These are phyloP conservation scores for Drosophila nebulosa DNA, from an alignment of 1,140 invertebrate species.

Conservation along the genomic window DNA sequence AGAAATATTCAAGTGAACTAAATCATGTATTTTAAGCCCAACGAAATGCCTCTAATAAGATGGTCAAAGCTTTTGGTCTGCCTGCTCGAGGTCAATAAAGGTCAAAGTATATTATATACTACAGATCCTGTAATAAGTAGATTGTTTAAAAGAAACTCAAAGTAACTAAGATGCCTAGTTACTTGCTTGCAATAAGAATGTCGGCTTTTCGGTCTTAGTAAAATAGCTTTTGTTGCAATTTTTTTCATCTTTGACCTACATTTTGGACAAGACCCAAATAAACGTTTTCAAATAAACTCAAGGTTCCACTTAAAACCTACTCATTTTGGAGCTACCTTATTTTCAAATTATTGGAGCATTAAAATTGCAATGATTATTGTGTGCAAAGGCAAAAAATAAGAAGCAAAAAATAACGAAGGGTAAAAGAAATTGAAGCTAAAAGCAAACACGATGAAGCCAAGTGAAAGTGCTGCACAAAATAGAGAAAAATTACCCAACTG, in stretches of 20 bases:
- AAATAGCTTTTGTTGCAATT: neutral
- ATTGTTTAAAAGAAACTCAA: no score
- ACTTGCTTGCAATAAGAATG: no score
- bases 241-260: slow-evolving; percentile 27
- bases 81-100: no score
- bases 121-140: no score
- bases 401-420: slow-evolving; percentile 5
- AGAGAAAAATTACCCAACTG: slow-evolving; percentile 66
- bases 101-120: no score
- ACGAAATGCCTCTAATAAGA: no score
- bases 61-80: no score
- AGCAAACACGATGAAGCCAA: slow-evolving; percentile 47
- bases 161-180: no score
- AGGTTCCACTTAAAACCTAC: slow-evolving; percentile 52
- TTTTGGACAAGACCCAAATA: neutral
- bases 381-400: slow-evolving; percentile 36
- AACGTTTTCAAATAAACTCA: slow-evolving; percentile 13
- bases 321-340: slow-evolving; percentile 43
- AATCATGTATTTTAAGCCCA: no score
- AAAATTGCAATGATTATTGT: slow-evolving; percentile 79
- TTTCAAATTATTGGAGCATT: slow-evolving; percentile 78
- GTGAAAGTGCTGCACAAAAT: slow-evolving; percentile 70
- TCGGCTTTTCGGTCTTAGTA: no score
- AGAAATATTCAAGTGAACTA: no score
- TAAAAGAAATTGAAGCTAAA: slow-evolving; percentile 4